These are phyloP conservation scores for Eudemis profundana DNA, from an alignment of 2,888 invertebrate species.

Conservation along the genomic window DNA sequence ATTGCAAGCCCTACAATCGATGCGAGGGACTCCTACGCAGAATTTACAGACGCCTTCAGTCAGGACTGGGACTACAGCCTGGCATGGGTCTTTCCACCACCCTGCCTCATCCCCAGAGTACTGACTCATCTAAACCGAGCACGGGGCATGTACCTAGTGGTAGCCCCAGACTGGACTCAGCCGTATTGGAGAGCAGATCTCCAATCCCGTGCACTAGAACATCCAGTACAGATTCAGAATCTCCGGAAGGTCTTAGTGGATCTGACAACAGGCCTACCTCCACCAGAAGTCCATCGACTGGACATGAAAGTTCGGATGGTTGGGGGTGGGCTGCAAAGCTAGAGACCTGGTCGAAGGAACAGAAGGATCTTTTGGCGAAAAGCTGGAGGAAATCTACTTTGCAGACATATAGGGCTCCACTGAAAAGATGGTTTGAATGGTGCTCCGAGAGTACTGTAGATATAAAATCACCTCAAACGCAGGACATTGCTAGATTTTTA, in stretches of 20 bases:
- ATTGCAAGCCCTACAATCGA: too few species aligned
- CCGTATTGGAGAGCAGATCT: too few species aligned
- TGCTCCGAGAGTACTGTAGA: neutral
- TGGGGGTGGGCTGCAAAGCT: slow-evolving; percentile 7
- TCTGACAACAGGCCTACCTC: neutral
- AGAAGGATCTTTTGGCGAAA: neutral
- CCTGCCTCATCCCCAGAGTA: neutral
- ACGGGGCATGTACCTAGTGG: neutral
- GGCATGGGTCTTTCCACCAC: neutral
- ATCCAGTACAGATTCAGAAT: neutral
- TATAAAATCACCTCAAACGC: neutral
- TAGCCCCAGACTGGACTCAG: neutral
- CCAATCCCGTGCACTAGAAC: too few species aligned
- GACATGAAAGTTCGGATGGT: neutral
- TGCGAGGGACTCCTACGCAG: too few species aligned
- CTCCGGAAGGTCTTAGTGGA: neutral
- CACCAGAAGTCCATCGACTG: neutral
- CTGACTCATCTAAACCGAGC: neutral
- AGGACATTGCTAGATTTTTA: neutral
- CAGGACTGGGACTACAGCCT: too few species aligned
- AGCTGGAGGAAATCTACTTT: neutral
- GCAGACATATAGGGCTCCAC: neutral
- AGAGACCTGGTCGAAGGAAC: neutral
- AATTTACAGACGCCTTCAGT: too few species aligned
- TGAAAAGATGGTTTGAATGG: neutral